These are phyloP conservation scores for Dioctria linearis DNA, from an alignment of 2,888 invertebrate species.

Conservation along the genomic window DNA sequence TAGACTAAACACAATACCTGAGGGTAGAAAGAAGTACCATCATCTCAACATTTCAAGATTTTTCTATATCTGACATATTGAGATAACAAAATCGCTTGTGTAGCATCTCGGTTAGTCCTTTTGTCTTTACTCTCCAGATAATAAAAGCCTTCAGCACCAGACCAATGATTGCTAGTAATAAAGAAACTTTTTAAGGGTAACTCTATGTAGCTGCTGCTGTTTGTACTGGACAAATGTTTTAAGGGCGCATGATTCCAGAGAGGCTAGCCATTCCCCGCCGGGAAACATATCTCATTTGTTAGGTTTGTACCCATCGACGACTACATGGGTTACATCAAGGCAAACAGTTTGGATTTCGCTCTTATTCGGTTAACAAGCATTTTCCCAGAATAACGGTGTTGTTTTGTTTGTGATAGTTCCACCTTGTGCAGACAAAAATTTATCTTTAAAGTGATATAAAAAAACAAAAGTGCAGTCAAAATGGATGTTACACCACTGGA, in stretches of 20 bases:
- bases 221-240: neutral
- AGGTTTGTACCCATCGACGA: neutral
- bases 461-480: constrained; percentile 27
- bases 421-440: constrained; percentile 4
- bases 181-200: constrained; percentile 7
- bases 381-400: neutral
- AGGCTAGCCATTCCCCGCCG: constrained; percentile 13
- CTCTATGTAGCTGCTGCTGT: constrained; percentile 1
- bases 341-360: constrained; percentile 47
- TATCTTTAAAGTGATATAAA: neutral
- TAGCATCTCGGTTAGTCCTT: constrained; percentile 20
- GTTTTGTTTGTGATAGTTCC: constrained; percentile 2
- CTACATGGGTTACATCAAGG: constrained; percentile 41
- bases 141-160: neutral
- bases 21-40: neutral
- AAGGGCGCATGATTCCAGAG: constrained; percentile 47
- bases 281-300: constrained; percentile 19
- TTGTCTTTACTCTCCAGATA: neutral
- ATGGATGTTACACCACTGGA: constrained; percentile 69
- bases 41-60: neutral
- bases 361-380: constrained; percentile 44
- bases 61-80: constrained; percentile 28
- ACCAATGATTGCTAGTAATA: neutral
- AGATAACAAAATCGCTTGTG: constrained; percentile 25
- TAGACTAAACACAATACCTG: neutral